phyloP scores from a whole-genome alignment of 2,888 invertebrate genomes.

The Cheilosia impressa region DNA sequence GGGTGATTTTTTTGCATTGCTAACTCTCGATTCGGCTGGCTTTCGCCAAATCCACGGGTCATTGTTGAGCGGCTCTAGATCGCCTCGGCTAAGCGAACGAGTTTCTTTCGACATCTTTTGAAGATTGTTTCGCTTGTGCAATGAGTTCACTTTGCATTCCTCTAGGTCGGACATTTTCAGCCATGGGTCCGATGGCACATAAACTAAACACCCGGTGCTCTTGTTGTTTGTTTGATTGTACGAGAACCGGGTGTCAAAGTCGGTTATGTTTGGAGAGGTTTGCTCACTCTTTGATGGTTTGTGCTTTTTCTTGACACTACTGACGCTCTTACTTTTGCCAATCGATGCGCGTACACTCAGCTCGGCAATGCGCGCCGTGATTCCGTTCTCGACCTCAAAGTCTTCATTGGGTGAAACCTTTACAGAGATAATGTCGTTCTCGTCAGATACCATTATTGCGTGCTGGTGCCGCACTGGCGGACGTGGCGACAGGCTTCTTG shows the following conservation, averaged over 20 bases:
- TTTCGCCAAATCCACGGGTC: constrained; percentile 81
- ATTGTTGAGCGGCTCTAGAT: constrained; percentile 62
- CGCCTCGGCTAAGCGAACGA: constrained; percentile 76
- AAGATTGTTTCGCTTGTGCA: constrained; percentile 65
- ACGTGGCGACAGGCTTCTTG: constrained; percentile 79
- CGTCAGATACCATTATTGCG: constrained; percentile 78
- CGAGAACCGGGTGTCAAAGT: constrained; percentile 78
- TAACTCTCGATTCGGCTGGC: constrained; percentile 51
- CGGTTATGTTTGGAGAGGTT: constrained; percentile 82
- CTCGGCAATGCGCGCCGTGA: constrained; percentile 42
- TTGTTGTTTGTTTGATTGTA: constrained; percentile 79
- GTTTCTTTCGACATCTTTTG: constrained; percentile 74
- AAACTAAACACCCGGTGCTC: constrained; percentile 81
- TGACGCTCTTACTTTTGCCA: constrained; percentile 15
- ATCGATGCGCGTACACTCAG: constrained; percentile 27
- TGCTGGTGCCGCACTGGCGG: constrained; percentile 79
- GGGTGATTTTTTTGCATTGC: constrained; percentile 69
- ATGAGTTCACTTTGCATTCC: constrained; percentile 59
- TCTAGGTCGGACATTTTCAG: constrained; percentile 79
- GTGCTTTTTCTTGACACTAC: constrained; percentile 69
- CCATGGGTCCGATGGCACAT: constrained; percentile 83
- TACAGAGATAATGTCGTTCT: constrained; percentile 78
- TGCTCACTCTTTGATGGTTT: constrained; percentile 82
- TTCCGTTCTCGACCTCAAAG: constrained; percentile 66
- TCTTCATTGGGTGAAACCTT: constrained; percentile 79